Conservation (phyloP, 2,113 vertebrate species). For the Enhydra lutris region DNA sequence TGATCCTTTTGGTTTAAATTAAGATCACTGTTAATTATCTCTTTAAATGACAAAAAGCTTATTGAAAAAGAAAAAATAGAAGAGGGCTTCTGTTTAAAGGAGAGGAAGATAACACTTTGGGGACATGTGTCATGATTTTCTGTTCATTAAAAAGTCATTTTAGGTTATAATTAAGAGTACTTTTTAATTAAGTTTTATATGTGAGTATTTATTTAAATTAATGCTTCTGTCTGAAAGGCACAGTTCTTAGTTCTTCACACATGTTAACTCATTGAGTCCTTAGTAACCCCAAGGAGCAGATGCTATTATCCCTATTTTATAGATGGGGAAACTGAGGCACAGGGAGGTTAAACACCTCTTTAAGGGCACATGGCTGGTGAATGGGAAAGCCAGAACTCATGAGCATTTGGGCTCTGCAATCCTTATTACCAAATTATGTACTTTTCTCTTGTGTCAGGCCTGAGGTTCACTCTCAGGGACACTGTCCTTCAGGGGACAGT, state of each 20-base stretch:
- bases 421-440: background rate
- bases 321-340: background rate
- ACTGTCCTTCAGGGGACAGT: too few species aligned
- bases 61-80: background rate
- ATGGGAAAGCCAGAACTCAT: background rate
- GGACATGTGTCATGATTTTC: background rate
- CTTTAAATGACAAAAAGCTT: constrained; percentile 26
- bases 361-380: background rate
- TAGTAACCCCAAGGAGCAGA: background rate
- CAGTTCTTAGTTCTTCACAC: background rate
- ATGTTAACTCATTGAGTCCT: background rate
- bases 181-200: constrained; percentile 37
- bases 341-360: background rate
- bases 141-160: constrained; percentile 37
- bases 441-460: background rate
- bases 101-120: background rate
- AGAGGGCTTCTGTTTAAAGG: constrained; percentile 1
- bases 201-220: background rate
- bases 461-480: background rate
- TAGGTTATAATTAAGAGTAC: background rate
- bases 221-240: background rate
- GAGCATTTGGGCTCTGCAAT: rapidly evolving
- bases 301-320: background rate
- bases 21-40: constrained; percentile 31
- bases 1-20: constrained; percentile 35